A percentile compares a stretch with the other conserved stretches of the same genome.
These are phyloP conservation scores for Sisyra nigra DNA, from an alignment of 2,888 invertebrate species.

Conservation along the genomic window DNA sequence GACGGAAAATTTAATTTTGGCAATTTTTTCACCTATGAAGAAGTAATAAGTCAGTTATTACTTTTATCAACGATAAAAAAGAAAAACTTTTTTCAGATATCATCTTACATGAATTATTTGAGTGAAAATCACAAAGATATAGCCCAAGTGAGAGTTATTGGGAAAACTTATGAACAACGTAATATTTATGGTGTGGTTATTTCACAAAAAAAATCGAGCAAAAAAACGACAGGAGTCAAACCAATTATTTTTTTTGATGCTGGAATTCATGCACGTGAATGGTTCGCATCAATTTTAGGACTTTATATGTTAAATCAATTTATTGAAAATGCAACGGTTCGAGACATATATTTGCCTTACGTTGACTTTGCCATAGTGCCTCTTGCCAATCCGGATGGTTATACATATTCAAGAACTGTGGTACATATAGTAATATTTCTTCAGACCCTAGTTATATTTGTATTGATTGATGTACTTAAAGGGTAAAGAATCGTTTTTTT, in stretches of 20 bases:
- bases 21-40: no score
- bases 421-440: background rate
- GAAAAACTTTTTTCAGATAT: conserved; percentile 23
- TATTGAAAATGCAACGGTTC: conserved; percentile 30
- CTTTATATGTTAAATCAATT: conserved; percentile 40
- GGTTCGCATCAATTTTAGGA: conserved; percentile 44
- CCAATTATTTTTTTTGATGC: conserved; percentile 36
- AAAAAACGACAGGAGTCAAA: conserved; percentile 20
- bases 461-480: no score
- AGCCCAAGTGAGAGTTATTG: conserved; percentile 23
- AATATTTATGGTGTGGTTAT: conserved; percentile 21
- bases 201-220: no score
- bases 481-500: no score
- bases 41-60: no score
- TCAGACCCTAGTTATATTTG: no score
- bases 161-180: conserved; percentile 26
- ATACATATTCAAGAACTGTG: background rate
- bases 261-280: conserved; percentile 49
- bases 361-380: conserved; percentile 38
- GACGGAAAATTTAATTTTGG: no score
- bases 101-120: conserved; percentile 19
- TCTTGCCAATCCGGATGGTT: conserved; percentile 1
- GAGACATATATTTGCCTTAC: conserved; percentile 31
- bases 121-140: conserved; percentile 19
- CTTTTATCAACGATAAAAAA: no score